Conservation (phyloP, 2,888 invertebrate genomes). For the Dendrolimus pini region DNA sequence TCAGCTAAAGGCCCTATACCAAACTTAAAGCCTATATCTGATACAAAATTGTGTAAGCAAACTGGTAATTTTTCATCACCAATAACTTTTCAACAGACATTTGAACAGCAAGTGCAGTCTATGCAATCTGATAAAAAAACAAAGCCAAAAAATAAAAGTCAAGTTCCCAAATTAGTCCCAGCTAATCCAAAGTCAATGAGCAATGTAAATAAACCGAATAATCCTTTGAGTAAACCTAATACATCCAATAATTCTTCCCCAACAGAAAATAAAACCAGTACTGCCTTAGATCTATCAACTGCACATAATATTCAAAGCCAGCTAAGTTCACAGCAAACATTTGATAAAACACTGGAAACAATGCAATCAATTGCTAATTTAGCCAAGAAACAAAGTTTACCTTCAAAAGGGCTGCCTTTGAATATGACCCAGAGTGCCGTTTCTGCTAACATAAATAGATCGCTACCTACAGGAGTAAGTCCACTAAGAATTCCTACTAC, state of each 20-base stretch:
- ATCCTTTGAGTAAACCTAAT: conserved; percentile 33
- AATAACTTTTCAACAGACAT: conserved; percentile 71
- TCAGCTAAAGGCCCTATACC: conserved; percentile 69
- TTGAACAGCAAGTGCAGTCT: conserved; percentile 65
- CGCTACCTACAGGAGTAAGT: conserved; percentile 32
- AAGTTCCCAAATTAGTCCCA: conserved; percentile 65
- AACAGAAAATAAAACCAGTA: conserved; percentile 46
- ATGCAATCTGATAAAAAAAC: conserved; percentile 62
- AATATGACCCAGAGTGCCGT: conserved; percentile 43
- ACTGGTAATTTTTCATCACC: conserved; percentile 51
- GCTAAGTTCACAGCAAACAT: conserved; percentile 55
- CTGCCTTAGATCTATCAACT: conserved; percentile 67
- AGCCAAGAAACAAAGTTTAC: conserved; percentile 64
- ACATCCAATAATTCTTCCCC: conserved; percentile 16
- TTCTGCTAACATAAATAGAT: conserved; percentile 46
- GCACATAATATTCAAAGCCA: conserved; percentile 61
- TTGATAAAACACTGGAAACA: conserved; percentile 62
- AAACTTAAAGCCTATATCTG: conserved; percentile 69
- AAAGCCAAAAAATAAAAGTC: conserved; percentile 64
- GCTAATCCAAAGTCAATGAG: conserved; percentile 57
- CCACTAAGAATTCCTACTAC: conserved; percentile 52
- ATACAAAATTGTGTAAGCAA: conserved; percentile 63
- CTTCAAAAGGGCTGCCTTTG: conserved; percentile 43
- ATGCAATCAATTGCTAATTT: conserved; percentile 73
- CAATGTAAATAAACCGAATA: conserved; percentile 49